Evolutionary conservation across 2,797 vertebrate genomes (phyloP), one percentile per base, ranked within the genome.

Genomic region (Gambelia wislizenii): DNA sequence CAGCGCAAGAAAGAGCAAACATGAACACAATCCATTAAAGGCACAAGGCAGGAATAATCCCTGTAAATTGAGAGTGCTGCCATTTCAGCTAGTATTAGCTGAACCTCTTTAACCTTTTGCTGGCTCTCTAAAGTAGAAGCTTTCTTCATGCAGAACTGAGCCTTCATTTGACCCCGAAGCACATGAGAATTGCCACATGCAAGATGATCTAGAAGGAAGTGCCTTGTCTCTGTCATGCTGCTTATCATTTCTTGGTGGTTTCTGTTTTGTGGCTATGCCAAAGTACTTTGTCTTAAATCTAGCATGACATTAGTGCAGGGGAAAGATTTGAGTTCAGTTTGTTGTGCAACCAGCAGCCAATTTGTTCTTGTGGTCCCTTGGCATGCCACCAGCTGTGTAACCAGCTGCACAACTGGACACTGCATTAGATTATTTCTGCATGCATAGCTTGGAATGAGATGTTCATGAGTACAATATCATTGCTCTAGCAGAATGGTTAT

Each of bases 1-100:
- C 74, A 91, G 87, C 91, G 91, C 86, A 91, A 84, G 76, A 91
- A 94, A 88, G 84, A 93, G 94, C 85, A 95, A 94, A 93, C 42
- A 82, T 54, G 83, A 92, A 81, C 20, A 83, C 69, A 93, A 83
- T 61, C 64, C 67, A 36, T 92, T 92, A 93, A 89, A 93, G 72
- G 85, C 49, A 91, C 18, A 89, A 92, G 64, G 86, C 75, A 91
- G 87, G 83, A 93, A 91, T 89, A 93, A 93, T 52, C 47, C 75
- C 87, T 4, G 22, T 89, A 82, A 89, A 89, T 86, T 90, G 56
- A 91, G 91, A 94, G 91, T 91, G 47, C 52, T 93, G 80, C 87
- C 52, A 30, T 88, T 92, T 91, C 91, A 94, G 89, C 86, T 91
- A 27, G 59, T 77, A 49, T 86, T 92, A 90, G 81, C 59, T 89